Conservation (phyloP, 2,888 invertebrate species). For the Clistopyga incitator region DNA sequence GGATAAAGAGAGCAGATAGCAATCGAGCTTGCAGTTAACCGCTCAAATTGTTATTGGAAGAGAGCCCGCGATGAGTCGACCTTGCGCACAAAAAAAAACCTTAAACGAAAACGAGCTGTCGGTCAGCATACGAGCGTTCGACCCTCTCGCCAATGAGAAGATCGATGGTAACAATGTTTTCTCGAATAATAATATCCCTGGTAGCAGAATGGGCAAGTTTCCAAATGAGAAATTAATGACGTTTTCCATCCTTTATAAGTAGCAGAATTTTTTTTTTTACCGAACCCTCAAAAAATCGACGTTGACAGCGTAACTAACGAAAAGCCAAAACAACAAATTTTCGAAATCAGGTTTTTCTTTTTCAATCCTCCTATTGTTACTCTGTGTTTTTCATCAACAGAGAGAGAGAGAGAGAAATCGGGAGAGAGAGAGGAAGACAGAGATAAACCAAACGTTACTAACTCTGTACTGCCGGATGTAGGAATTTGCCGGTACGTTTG, state of each 20-base stretch:
- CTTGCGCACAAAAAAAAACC: slow-evolving; percentile 4
- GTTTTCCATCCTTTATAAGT: neutral
- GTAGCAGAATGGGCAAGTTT: neutral
- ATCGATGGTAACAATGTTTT: neutral
- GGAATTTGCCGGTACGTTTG: slow-evolving; percentile 23
- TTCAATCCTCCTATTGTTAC: slow-evolving; percentile 6
- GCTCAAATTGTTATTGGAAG: slow-evolving; percentile 37
- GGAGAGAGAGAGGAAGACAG: neutral
- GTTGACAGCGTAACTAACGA: neutral
- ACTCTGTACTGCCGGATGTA: neutral
- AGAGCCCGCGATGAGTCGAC: slow-evolving; percentile 5
- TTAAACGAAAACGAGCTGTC: neutral
- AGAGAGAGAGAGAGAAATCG: neutral
- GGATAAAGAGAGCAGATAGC: slow-evolving; percentile 7
- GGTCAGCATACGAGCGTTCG: neutral
- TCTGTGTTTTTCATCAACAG: neutral
- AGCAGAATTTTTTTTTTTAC: too few species aligned
- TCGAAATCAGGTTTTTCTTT: slow-evolving; percentile 9
- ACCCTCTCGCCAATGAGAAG: slow-evolving; percentile 6
- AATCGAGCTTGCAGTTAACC: slow-evolving; percentile 36
- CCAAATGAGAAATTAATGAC: neutral
- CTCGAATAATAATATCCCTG: neutral
- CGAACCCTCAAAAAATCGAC: neutral
- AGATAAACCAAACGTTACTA: neutral
- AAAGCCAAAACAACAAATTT: neutral